Evolutionary conservation across 92 coral and sea anemone species (phyloP).

Genomic region (Galaxea fascicularis): DNA sequence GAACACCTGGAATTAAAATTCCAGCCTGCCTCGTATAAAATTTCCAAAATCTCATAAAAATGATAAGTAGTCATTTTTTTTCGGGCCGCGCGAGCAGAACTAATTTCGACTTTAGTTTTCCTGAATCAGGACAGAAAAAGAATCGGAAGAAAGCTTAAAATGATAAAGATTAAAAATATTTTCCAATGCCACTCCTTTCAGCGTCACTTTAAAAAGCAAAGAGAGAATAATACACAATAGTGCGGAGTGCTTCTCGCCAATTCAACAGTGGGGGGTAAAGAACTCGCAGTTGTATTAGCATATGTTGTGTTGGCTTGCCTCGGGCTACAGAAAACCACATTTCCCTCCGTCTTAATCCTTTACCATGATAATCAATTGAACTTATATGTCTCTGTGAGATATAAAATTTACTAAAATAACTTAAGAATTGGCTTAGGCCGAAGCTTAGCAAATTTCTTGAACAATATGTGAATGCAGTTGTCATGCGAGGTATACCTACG

Average conservation of each 20-base stretch:
- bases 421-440: neutral
- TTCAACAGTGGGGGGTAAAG: constrained; percentile 52
- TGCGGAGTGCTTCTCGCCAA: constrained; percentile 24
- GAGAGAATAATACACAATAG: neutral
- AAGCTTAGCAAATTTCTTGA: neutral
- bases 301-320: constrained; percentile 46
- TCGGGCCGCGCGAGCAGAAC: neutral
- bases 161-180: neutral
- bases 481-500: neutral
- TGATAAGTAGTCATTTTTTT: constrained; percentile 24
- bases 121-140: neutral
- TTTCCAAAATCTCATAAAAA: constrained; percentile 38
- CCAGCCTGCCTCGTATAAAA: constrained; percentile 15
- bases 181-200: constrained; percentile 6
- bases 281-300: constrained; percentile 19
- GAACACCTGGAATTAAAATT: constrained; percentile 40
- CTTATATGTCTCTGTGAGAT: neutral
- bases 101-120: constrained; percentile 6
- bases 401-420: constrained; percentile 12
- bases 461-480: neutral
- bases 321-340: constrained; percentile 43
- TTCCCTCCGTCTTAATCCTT: constrained; percentile 37
- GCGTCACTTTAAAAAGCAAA: neutral
- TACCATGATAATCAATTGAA: constrained; percentile 30
- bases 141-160: constrained; percentile 1